Evolutionary conservation across 2,797 vertebrate genomes (phyloP), one percentile per base, ranked within the genome.

Genomic region (Spondyliosoma cantharus): DNA sequence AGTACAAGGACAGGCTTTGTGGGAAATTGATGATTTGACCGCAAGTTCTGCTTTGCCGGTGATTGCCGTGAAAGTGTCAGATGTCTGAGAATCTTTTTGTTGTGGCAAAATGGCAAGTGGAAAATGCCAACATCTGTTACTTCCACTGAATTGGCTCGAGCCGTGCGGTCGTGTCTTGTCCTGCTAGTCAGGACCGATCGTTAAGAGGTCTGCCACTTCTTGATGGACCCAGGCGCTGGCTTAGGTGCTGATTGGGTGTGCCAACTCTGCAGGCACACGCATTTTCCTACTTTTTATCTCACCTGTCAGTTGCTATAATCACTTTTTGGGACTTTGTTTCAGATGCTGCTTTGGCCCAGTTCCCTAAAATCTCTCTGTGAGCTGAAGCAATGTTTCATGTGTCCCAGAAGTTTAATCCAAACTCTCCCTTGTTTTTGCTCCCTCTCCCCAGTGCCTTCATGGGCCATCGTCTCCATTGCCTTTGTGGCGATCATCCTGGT

Each of bases 401-500:
- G 43, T 20, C 22, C 19, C 20, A 32, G 52, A 46, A 25, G 60
- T 78, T 56, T 72, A 57, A 86, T 46, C 22, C 48, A 37, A 64
- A 72, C 50, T 60, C 25, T 72, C 5, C 70, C 14, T 46, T 24
- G 14, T 84, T 37, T 37, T 37, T 37, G 7, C 57, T 84, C 57
- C 71, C 20, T 72, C 11, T 76, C 71, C n/a, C 9, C 95, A 99
- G 98, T 99, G 96, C 98, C 98, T 86, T 96, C 97, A 46, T 99
- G 98, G 98, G 98, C 98, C 95, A 96, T 99, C 83, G 96, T 99
- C 80, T 98, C 98, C 57, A 99, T 99, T 74, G 98, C 98, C 90
- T 98, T 99, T 62, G 98, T 99, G 66, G 98, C 95, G 2, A 96
- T 99, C 90, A 96, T 99, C 82, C 95, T 99, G 95, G 97, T 98